phyloP scores from a whole-genome alignment of 2,113 vertebrate genomes.

The Sturnus vulgaris region DNA sequence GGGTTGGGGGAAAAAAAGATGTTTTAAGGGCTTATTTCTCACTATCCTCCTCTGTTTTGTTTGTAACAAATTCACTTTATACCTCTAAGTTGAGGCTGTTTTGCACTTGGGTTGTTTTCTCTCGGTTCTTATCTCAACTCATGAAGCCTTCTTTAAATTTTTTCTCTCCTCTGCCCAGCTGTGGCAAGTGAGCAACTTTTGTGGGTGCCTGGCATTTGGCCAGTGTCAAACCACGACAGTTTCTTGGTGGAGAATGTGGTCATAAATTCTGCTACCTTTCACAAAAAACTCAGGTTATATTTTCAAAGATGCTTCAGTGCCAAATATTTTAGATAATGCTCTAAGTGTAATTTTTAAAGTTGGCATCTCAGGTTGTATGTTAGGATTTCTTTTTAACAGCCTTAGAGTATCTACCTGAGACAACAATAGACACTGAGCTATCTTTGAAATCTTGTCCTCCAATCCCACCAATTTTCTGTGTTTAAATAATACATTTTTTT shows the following conservation, averaged over 20 bases:
- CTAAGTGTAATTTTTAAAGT: not conserved
- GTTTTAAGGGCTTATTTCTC: not conserved
- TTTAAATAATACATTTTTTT: not conserved
- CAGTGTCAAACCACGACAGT: not conserved
- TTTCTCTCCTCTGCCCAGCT: not conserved
- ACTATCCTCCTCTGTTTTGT: not conserved
- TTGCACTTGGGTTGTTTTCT: not conserved
- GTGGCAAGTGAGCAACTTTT: fast-evolving
- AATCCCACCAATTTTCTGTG: not conserved
- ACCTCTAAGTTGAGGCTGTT: not conserved
- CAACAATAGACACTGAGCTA: not conserved
- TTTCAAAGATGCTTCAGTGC: not conserved
- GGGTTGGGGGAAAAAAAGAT: not conserved
- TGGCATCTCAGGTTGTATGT: not conserved
- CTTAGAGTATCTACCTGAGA: not conserved
- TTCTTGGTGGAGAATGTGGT: too few relatives aligned
- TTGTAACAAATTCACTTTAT: not conserved
- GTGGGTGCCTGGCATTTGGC: not conserved
- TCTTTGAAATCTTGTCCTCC: not conserved
- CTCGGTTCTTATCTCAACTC: too few relatives aligned
- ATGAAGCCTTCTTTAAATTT: not conserved
- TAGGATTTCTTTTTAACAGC: not conserved
- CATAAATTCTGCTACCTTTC: not conserved
- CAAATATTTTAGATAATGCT: not conserved
- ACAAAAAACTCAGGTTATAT: not conserved